Percentiles rank a stretch among this genome's conserved stretches.
Conservation (phyloP, 2,888 invertebrate species). For the Actias luna region DNA sequence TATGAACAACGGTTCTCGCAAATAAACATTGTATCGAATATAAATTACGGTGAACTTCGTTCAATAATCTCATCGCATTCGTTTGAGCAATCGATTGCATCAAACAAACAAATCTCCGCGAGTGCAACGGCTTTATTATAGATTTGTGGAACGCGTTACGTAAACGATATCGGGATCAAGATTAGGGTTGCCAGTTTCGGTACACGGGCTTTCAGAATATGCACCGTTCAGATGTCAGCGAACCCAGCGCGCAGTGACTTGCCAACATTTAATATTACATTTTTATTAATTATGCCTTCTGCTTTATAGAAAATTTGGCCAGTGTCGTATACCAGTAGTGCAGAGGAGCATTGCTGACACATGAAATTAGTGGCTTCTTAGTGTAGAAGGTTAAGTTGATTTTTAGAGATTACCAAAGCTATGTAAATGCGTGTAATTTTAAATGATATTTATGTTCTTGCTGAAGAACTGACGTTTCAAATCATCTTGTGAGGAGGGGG, state of each 20-base stretch:
- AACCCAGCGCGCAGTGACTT: background rate
- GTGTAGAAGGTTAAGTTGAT: too few relatives aligned
- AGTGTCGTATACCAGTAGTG: too few relatives aligned
- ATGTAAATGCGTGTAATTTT: too few relatives aligned
- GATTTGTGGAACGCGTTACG: slow-evolving; percentile 5
- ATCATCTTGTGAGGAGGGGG: too few relatives aligned
- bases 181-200: background rate
- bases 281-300: too few relatives aligned
- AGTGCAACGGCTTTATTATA: slow-evolving; percentile 9
- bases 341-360: too few relatives aligned
- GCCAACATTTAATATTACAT: too few relatives aligned
- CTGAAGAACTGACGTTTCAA: too few relatives aligned
- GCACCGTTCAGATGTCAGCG: background rate
- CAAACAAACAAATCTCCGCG: background rate
- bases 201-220: background rate
- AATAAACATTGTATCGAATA: background rate
- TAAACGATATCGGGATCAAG: slow-evolving; percentile 13
- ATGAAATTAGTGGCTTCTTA: too few relatives aligned
- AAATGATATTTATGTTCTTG: too few relatives aligned
- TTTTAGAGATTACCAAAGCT: too few relatives aligned
- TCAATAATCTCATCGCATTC: slow-evolving; percentile 1
- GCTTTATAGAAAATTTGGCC: too few relatives aligned
- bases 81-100: slow-evolving; percentile 12
- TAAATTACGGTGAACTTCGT: background rate
- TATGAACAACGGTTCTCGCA: background rate